Conservation (phyloP, 1,140 invertebrate species). For the Macrosteles quadrilineatus region DNA sequence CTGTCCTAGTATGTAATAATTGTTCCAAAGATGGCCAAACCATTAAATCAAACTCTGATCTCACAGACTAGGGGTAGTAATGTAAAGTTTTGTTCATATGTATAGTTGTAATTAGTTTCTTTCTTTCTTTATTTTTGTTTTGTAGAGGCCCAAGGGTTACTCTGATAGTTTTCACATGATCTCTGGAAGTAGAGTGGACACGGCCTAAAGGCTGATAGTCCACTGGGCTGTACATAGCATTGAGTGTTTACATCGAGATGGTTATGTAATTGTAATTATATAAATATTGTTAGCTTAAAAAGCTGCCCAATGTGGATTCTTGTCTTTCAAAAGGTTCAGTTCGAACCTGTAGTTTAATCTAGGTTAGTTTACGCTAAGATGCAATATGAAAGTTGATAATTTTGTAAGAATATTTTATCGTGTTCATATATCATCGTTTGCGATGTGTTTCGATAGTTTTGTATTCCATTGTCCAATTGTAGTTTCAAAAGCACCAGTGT, state of each 20-base stretch:
- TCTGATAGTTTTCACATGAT: slow-evolving; percentile 42
- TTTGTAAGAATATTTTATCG: no score
- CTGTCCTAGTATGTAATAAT: slow-evolving; percentile 17
- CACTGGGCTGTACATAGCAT: slow-evolving; percentile 34
- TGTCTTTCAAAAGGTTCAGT: no score
- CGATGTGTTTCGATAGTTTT: no score
- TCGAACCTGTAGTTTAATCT: no score
- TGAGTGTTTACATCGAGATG: neutral
- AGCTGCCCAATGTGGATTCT: no score
- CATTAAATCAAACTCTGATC: slow-evolving; percentile 35
- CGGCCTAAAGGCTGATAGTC: neutral
- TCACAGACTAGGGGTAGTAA: no score
- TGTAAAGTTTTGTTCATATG: slow-evolving; percentile 30
- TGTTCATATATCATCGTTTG: no score
- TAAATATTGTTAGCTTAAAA: slow-evolving; percentile 12
- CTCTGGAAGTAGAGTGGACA: slow-evolving; percentile 35
- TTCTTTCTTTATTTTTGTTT: slow-evolving; percentile 33
- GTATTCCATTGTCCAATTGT: no score
- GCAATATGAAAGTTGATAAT: no score
- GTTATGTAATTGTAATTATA: slow-evolving; percentile 15
- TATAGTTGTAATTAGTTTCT: slow-evolving; percentile 37
- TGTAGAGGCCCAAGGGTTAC: slow-evolving; percentile 34
- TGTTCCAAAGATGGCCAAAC: slow-evolving; percentile 38
- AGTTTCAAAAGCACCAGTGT: no score
- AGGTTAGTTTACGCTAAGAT: no score